phyloP scores from a whole-genome alignment of 1,140 invertebrate species.

The Bilobella aurantiaca region DNA sequence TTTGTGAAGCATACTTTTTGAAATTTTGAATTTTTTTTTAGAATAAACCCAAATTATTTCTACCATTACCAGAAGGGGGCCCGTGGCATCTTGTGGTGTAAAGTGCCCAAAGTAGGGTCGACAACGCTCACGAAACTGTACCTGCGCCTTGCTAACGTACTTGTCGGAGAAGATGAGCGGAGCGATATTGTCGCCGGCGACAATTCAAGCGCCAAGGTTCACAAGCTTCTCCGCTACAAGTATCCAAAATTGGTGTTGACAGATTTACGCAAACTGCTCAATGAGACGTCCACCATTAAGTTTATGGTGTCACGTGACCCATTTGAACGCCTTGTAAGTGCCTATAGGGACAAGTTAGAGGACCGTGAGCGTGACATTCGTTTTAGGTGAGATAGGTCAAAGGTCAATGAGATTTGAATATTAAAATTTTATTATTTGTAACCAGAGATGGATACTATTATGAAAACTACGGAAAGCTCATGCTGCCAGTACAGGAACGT shows the following conservation, averaged over 20 bases:
- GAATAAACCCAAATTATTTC: conserved; percentile 29
- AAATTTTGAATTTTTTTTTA: neutral
- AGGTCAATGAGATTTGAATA: neutral
- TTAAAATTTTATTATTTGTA: neutral
- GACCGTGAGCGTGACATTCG: conserved; percentile 42
- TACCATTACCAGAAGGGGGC: conserved; percentile 28
- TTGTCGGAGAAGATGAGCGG: conserved; percentile 8
- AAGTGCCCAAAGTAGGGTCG: conserved; percentile 30
- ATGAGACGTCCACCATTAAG: conserved; percentile 35
- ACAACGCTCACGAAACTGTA: conserved; percentile 32
- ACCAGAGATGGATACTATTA: conserved; percentile 33
- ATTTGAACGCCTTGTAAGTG: conserved; percentile 74
- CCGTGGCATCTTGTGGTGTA: conserved; percentile 29
- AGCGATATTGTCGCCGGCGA: neutral
- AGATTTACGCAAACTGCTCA: neutral
- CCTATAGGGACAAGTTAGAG: conserved; percentile 78
- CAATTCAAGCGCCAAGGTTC: conserved; percentile 14
- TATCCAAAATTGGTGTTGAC: conserved; percentile 17
- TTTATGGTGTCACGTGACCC: conserved; percentile 83
- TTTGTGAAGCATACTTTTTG: neutral
- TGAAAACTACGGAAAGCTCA: conserved; percentile 27
- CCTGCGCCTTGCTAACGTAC: conserved; percentile 23
- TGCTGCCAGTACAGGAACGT: conserved; percentile 10
- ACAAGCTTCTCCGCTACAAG: conserved; percentile 24
- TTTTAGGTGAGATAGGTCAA: conserved; percentile 18